A percentile compares a stretch with the other conserved stretches of the same genome.
These are phyloP conservation scores for Mesocricetus auratus DNA, from an alignment of 2,113 vertebrate genomes.

Conservation along the genomic window DNA sequence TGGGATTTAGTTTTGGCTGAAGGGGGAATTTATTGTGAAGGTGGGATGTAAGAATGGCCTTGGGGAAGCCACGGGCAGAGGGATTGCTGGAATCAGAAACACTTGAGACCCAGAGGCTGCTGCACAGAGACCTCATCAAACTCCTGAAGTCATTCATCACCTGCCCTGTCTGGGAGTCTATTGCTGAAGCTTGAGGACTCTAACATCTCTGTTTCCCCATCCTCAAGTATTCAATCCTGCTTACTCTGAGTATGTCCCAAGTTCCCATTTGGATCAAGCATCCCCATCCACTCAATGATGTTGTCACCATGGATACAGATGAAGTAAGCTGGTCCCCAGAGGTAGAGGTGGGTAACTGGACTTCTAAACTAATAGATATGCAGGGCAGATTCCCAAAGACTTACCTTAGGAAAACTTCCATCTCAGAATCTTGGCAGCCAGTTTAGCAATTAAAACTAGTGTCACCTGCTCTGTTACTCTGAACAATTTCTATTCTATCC, in stretches of 20 bases:
- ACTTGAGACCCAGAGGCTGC: background rate
- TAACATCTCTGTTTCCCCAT: background rate
- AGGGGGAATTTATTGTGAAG: background rate
- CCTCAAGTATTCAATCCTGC: background rate
- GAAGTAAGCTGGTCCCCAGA: background rate
- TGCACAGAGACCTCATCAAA: background rate
- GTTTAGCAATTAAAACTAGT: background rate
- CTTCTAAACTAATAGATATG: background rate
- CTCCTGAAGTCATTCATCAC: background rate
- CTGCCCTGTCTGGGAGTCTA: background rate
- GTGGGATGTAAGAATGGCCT: background rate
- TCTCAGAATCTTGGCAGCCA: background rate
- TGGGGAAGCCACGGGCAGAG: background rate
- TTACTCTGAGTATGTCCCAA: background rate
- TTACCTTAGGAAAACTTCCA: background rate
- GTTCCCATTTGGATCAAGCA: background rate
- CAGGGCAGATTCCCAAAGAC: background rate
- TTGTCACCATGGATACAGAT: background rate
- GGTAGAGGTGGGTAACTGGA: background rate
- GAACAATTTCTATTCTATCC: background rate
- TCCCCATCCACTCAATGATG: background rate
- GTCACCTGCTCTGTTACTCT: background rate
- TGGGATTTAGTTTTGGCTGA: slow-evolving; percentile 29
- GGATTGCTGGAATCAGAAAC: background rate
- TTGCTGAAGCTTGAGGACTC: background rate